A percentile compares a stretch with the other conserved stretches of the same genome.
Evolutionary conservation across 2,797 vertebrate species (phyloP).

Genomic region (Enteromius unitaeniatus): DNA sequence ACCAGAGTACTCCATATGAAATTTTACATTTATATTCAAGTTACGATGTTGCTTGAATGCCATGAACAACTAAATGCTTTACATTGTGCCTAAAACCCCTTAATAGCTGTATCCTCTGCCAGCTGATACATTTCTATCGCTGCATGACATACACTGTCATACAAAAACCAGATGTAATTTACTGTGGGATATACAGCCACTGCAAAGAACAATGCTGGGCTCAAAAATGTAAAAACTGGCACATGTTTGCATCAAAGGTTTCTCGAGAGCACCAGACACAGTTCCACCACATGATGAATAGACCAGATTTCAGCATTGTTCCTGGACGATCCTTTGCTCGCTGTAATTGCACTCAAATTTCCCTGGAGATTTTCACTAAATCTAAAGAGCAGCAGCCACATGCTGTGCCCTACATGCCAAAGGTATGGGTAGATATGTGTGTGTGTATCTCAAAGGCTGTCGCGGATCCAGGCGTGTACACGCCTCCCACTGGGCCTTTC

Average conservation of each 20-base stretch:
- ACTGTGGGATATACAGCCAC: background rate
- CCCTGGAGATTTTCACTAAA: slow-evolving; percentile 50
- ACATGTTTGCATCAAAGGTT: slow-evolving; percentile 39
- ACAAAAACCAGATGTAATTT: background rate
- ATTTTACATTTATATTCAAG: background rate
- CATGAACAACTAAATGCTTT: background rate
- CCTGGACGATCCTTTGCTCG: slow-evolving; percentile 43
- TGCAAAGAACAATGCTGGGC: slow-evolving; percentile 22
- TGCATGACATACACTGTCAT: background rate
- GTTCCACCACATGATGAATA: slow-evolving; percentile 48
- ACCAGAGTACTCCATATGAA: background rate
- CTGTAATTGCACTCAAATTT: slow-evolving; percentile 61
- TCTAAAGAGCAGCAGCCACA: slow-evolving; percentile 63
- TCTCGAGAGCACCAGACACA: slow-evolving; percentile 44
- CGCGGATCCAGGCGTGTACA: slow-evolving; percentile 63
- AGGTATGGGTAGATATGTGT: slow-evolving; percentile 11
- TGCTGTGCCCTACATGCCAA: slow-evolving; percentile 41
- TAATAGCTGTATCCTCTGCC: slow-evolving; percentile 8
- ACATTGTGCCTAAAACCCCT: background rate
- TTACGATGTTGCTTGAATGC: background rate
- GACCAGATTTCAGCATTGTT: slow-evolving; percentile 52
- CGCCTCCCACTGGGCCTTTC: slow-evolving; percentile 63
- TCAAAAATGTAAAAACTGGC: slow-evolving; percentile 14
- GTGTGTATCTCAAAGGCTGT: slow-evolving; percentile 51
- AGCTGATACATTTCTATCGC: background rate